Percentiles rank a stretch among this genome's conserved stretches.
Conservation (phyloP, 1,140 invertebrate species). For the Drosophila biarmipes region DNA sequence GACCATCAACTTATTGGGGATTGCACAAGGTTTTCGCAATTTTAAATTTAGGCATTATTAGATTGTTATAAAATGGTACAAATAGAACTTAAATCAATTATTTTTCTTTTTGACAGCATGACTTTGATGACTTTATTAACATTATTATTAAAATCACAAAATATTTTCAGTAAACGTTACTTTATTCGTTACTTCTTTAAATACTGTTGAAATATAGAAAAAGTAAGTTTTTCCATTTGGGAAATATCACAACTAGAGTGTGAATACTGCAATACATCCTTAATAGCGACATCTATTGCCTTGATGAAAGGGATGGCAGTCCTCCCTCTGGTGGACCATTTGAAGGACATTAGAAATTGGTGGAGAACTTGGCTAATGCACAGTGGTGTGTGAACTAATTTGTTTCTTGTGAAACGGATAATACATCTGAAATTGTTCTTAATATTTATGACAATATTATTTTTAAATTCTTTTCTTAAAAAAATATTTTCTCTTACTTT, state of each 20-base stretch:
- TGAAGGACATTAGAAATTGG: constrained; percentile 65
- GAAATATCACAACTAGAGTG: too few relatives aligned
- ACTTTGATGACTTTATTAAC: too few relatives aligned
- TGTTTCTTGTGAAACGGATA: not conserved
- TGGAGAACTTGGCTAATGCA: constrained; percentile 54
- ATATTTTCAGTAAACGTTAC: too few relatives aligned
- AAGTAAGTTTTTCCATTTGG: too few relatives aligned
- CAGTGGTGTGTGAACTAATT: constrained; percentile 10
- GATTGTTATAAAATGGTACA: not conserved
- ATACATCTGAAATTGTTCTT: too few relatives aligned
- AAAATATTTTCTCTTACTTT: too few relatives aligned
- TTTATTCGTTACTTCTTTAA: too few relatives aligned
- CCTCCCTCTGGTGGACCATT: constrained; percentile 53
- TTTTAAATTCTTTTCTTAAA: not conserved
- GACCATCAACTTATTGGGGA: not conserved
- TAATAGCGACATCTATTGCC: constrained; percentile 45
- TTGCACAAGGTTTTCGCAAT: not conserved
- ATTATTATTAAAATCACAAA: too few relatives aligned
- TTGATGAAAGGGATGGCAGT: not conserved
- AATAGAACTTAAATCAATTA: too few relatives aligned
- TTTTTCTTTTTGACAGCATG: too few relatives aligned
- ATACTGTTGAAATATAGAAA: too few relatives aligned
- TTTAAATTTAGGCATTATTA: not conserved
- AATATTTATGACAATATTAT: not conserved
- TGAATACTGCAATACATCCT: not conserved